Evolutionary conservation across 1,140 invertebrate species (phyloP), one percentile per base, ranked within the genome.

Genomic region (Linepithema humile): DNA sequence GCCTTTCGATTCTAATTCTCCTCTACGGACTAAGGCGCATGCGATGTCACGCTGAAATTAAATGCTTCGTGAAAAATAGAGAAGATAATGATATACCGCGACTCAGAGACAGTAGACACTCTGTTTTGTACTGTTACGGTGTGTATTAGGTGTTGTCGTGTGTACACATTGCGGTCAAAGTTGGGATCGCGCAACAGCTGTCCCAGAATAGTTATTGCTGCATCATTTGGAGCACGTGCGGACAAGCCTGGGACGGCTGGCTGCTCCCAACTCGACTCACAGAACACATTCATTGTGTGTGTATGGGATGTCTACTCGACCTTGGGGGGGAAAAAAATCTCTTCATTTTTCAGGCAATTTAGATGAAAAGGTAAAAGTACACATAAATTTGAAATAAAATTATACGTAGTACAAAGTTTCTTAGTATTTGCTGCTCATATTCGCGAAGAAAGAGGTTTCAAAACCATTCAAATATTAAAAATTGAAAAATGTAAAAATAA

Each of bases 21-120:
- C 29, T 29, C 17, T 50, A 9, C 5, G 45, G 15, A 15, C 29
- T 3, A 35, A 60, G 29, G 35, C n/a, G 17, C 23, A 35, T 12
- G 5, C 23, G 4, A 48, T 3, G 29, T n/a, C 38, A 17, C 6
- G 5, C 7, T 50, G 23, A 77, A 50, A 62, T 17, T 9, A 12
- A 48, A 1, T n/a, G 17, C 20, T 20, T 48, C 6, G 12, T 12
- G 40, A 64, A 40, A 50, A 23, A n/a, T n/a, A 26, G n/a, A 74
- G n/a, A 75, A 62, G 29, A 50, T 4, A 38, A 7, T 17, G n/a
- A 9, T 64, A 32, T 12, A 35, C 26, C 4, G 6, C 10, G 20
- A 60, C 23, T 73, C 23, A 43, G 50, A 82, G 55, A 59, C 83
- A 82, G 86, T 72, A 88, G 86, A 88, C 87, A 88, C 83, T 88